These are phyloP conservation scores for Incurvaria masculella DNA, from an alignment of 2,888 invertebrate species.

Conservation along the genomic window DNA sequence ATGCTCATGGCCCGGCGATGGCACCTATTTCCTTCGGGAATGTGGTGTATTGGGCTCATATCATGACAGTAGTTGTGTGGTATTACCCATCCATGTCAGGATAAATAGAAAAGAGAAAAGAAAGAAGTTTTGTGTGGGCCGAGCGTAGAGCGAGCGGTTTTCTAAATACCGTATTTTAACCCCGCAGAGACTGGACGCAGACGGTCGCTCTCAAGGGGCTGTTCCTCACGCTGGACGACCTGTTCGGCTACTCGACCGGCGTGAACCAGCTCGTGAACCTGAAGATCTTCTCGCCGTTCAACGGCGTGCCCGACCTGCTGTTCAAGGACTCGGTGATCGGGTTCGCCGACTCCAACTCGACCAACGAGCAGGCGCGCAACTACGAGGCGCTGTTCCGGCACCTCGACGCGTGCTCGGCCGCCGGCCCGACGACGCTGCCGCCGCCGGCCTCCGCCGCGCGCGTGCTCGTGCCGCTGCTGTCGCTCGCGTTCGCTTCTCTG, in stretches of 20 bases:
- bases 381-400: constrained; percentile 56
- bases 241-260: constrained; percentile 48
- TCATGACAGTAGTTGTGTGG: no score
- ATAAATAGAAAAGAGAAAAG: no score
- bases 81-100: no score
- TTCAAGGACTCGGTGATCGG: constrained; percentile 63
- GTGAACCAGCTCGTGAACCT: constrained; percentile 38
- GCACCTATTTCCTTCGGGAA: no score
- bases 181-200: constrained; percentile 9
- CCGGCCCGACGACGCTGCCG: constrained; percentile 19
- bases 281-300: constrained; percentile 58
- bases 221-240: constrained; percentile 44
- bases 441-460: constrained; percentile 14
- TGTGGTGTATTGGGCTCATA: no score
- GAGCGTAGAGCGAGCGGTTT: no score
- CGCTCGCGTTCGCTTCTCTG: constrained; percentile 18
- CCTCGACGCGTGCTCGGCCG: constrained; percentile 33
- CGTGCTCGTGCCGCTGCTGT: constrained; percentile 25
- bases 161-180: no score
- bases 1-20: no score
- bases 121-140: no score
- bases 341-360: constrained; percentile 35
- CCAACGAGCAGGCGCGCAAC: constrained; percentile 43
- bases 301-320: constrained; percentile 48
- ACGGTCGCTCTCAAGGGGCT: constrained; percentile 32